Conservation (phyloP, 1,140 invertebrate genomes). For the Stegodyphus dumicola region DNA sequence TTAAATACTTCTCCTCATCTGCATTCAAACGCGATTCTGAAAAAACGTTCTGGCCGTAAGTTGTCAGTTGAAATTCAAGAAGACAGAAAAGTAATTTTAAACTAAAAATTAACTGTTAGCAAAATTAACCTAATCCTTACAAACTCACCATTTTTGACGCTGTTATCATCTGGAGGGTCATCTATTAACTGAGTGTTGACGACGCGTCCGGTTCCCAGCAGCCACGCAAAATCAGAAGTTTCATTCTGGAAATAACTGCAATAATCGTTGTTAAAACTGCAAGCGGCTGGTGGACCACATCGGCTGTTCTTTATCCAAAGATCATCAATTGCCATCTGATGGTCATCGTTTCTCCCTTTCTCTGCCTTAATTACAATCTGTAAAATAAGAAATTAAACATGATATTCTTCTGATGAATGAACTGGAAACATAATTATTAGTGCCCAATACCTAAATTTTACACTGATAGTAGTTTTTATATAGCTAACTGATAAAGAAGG, state of each 20-base stretch:
- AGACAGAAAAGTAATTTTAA: too few species aligned
- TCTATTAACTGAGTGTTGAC: constrained; percentile 32
- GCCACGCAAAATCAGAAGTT: constrained; percentile 48
- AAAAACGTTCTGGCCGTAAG: too few species aligned
- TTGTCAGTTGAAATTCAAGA: too few species aligned
- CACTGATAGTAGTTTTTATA: too few species aligned
- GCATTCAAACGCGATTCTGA: too few species aligned
- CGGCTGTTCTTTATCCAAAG: constrained; percentile 14
- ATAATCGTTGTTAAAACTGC: constrained; percentile 50
- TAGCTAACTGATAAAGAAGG: too few species aligned
- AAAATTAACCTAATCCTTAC: too few species aligned
- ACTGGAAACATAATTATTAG: too few species aligned
- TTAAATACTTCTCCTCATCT: too few species aligned
- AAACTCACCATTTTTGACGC: constrained; percentile 28
- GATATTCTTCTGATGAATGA: too few species aligned
- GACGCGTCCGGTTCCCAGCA: constrained; percentile 46
- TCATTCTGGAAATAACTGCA: constrained; percentile 54
- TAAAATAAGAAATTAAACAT: neutral
- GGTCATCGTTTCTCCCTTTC: constrained; percentile 10
- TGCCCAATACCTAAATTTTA: too few species aligned
- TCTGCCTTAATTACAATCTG: constrained; percentile 46
- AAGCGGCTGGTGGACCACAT: constrained; percentile 8
- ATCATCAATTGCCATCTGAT: constrained; percentile 45
- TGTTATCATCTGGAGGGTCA: constrained; percentile 31
- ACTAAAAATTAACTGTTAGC: too few species aligned